Evolutionary conservation across 2,113 vertebrate genomes (phyloP), one percentile per base, ranked within the genome.

Genomic region (Pelobates fuscus): DNA sequence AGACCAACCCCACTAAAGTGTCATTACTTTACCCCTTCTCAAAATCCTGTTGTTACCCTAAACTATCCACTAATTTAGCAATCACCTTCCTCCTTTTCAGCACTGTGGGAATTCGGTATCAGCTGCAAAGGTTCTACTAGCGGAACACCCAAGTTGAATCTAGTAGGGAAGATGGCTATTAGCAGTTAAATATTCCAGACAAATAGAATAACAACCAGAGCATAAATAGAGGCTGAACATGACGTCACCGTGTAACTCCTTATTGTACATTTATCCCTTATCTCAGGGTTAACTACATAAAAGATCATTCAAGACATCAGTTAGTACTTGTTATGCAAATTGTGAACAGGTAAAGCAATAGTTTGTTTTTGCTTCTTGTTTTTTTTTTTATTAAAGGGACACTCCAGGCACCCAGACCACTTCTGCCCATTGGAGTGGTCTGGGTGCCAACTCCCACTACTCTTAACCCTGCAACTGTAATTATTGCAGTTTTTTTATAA

Each of bases 81-180:
- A 37, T 37, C 32, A 37, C 32, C 32, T 37, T 37, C 32, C 32
- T 37, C 32, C 32, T 37, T 37, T n/a, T 37, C 32, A 37, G 32
- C 32, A 85, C 92, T 91, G 86, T 89, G 93, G 93, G 94, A 94
- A 90, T 91, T 92, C 89, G 87, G 92, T 91, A 92, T 91, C 87
- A 92, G 91, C 90, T 83, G 88, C 86, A 84, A 81, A 85, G 15
- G 10, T 49, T 18, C 89, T 90, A 86, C 89, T 90, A 83, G 64
- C 89, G 87, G 95, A 95, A 98, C 96, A 98, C 96, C 96, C 96
- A 98, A 91, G 95, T 94, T 87, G 95, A 92, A 92, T 86, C 85
- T 86, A 78, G 78, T 86, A 82, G 52, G 80, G 21, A 83, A 82
- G 84, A 49, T 54, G 32, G 83, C 83, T 86, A 87, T 87, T 81